Base-by-base conservation (phyloP, 2,888 invertebrate species). In the Cremastinae sp. region DNA sequence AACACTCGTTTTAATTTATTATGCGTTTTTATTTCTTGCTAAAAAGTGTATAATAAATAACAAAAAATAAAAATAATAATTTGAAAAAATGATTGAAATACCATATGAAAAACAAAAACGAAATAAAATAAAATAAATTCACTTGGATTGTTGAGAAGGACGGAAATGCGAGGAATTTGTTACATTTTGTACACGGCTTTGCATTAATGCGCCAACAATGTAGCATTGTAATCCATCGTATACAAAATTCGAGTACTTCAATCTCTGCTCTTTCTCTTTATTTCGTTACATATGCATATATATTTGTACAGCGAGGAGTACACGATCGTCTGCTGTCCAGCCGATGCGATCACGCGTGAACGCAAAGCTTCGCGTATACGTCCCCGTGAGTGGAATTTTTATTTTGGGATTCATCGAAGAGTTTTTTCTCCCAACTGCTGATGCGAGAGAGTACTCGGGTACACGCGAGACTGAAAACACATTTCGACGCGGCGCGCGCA, bases 171-270 rank as follows among this genome's bases (percentile, higher is more conserved):
- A n/a, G n/a, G n/a, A n/a, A n/a, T n/a, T 20, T 34, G 54, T 54
- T 54, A 14, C 28, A 34, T 14, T 36, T 8, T 16, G 59, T 54
- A 51, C 22, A 38, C 43, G 12, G 54, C 28, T 47, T 61, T 71
- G 47, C 61, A 71, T 66, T 71, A 66, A 75, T 75, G 75, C 66
- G 62, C 61, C 59, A 47, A 70, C 70, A 70, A 65, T 70, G 65
- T 28, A 54, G 49, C 49, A 64, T 69, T 70, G 70, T 75, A 75
- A 75, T 75, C 75, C 70, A 45, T 66, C 53, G 28, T 59, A 54
- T 47, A 36, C n/a, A 64, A 36, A 20, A 28, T 28, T 5, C 28
- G 28, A 28, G 28, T 5, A 28, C 5, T 28, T 28, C 12, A 49
- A 34, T 20, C 20, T 56, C 2, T 56, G 38, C 43, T 14, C 54